Conservation (phyloP, 1,140 invertebrate species). For the Drosophila eugracilis region DNA sequence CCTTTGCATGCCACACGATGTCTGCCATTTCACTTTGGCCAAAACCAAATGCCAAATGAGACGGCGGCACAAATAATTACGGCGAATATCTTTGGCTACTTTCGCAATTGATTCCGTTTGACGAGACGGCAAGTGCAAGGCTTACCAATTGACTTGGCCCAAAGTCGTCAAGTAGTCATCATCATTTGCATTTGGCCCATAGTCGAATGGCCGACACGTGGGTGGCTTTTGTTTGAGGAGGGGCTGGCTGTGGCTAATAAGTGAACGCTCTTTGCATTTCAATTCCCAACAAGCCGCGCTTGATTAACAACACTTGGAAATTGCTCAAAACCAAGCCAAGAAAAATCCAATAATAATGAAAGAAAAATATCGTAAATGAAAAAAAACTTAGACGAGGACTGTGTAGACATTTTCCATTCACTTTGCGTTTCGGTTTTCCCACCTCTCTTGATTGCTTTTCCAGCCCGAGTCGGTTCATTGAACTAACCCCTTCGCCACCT, state of each 20-base stretch:
- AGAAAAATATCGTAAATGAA: conserved; percentile 18
- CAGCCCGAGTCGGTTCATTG: conserved; percentile 63
- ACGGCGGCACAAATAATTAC: conserved; percentile 35
- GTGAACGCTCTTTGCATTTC: conserved; percentile 63
- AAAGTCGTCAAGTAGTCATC: conserved; percentile 8
- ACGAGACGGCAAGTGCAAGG: conserved; percentile 65
- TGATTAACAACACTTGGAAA: conserved; percentile 58
- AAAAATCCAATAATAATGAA: conserved; percentile 59
- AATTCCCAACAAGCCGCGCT: conserved; percentile 43
- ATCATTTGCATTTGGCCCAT: conserved; percentile 65
- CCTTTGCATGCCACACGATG: conserved; percentile 28
- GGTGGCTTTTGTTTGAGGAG: conserved; percentile 7
- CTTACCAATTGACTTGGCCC: conserved; percentile 58
- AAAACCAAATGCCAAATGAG: conserved; percentile 62
- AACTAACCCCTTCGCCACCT: conserved; percentile 40
- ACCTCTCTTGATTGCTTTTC: conserved; percentile 73
- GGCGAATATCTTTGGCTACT: conserved; percentile 53
- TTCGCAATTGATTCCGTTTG: conserved; percentile 60
- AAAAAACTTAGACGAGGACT: conserved; percentile 52
- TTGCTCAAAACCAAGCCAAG: conserved; percentile 44
- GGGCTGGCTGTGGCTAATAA: conserved; percentile 19
- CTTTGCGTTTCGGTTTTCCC: conserved; percentile 80
- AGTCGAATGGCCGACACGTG: conserved; percentile 69
- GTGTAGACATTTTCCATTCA: conserved; percentile 82
- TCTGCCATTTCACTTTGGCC: conserved; percentile 44